These are phyloP conservation scores for Oostethus manadensis DNA, from an alignment of 2,113 vertebrate genomes.

Conservation along the genomic window DNA sequence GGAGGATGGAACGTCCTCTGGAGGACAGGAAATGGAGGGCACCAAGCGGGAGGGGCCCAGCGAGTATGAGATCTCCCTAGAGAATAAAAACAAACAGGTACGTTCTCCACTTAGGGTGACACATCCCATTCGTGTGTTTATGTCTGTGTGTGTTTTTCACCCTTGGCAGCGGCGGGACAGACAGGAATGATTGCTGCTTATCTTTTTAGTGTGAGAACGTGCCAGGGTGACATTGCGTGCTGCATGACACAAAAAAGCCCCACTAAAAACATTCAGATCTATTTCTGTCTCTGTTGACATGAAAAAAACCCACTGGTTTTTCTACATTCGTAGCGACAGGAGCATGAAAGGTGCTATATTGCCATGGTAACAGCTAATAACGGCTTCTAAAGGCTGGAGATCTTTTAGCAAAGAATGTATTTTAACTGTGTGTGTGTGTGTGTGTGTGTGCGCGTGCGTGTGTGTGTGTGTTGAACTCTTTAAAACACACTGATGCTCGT, in stretches of 20 bases:
- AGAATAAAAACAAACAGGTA: constrained; percentile 72
- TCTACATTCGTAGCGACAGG: constrained; percentile 44
- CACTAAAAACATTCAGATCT: constrained; percentile 36
- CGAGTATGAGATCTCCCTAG: constrained; percentile 64
- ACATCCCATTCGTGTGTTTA: neutral
- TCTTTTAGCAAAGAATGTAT: constrained; percentile 32
- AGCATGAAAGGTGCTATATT: constrained; percentile 57
- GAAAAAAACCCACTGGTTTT: constrained; percentile 46
- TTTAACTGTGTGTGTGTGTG: constrained; percentile 2
- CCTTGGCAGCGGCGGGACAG: neutral
- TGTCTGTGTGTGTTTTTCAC: constrained; percentile 2
- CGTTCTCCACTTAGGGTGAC: neutral
- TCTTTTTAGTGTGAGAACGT: constrained; percentile 6
- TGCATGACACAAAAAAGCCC: constrained; percentile 32
- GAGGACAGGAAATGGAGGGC: constrained; percentile 52
- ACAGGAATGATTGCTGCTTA: constrained; percentile 6
- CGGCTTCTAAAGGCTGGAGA: constrained; percentile 54
- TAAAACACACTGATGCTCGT: too few relatives aligned
- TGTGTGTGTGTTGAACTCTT: neutral
- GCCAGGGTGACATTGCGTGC: constrained; percentile 20
- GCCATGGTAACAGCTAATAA: constrained; percentile 71
- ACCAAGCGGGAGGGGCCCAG: constrained; percentile 68
- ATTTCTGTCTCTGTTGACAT: constrained; percentile 61
- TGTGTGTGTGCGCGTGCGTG: constrained; percentile 5
- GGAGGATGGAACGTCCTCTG: constrained; percentile 61